Base-by-base conservation (phyloP, 2,888 invertebrate genomes). In the Lepidochrysops patricia region DNA sequence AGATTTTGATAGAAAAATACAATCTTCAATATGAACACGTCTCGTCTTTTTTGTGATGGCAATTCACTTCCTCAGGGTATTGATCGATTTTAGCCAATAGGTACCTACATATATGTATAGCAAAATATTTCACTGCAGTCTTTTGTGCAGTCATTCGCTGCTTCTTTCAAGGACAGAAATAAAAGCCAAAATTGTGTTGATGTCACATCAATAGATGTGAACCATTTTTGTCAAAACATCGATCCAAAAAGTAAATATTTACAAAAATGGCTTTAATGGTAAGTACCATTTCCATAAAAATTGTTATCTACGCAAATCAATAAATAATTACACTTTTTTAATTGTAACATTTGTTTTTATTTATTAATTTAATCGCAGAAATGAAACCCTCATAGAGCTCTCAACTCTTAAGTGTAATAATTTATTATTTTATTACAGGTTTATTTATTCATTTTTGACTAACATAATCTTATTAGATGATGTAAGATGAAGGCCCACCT, bases 221-320 rank as follows among this genome's bases (percentile, higher is more conserved):
- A 82, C 81, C 74, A 80, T 77, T 75, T 70, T 79, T 78, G 77
- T 81, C 80, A 79, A 75, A 70, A 70, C 72, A 73, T 69, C 71
- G 66, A 70, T 65, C 67, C 69, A 57, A 67, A 65, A 67, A 65
- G 64, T 71, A 67, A 65, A 70, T 68, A 70, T 66, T 62, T 67
- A 64, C 58, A 61, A 79, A 72, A 74, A 86, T 88, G 88, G 79
- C 85, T 77, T 72, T 84, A 72, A 73, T 84, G 79, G 87, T 87
- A 76, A 78, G 85, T 79, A 60, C 32, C 50, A 56, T 32, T 34
- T 57, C 5, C 5, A 13, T 5, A 15, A 27, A 27, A 52, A 27
- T 27, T 27, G 2, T 15, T 13, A 15, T n/a, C 5, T 35, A 25
- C 29, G 1, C n/a, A n/a, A 54, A 29, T 19, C 26, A 27, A 52